Evolutionary conservation across 2,888 invertebrate genomes (phyloP).

Genomic region (Cenopis cana): DNA sequence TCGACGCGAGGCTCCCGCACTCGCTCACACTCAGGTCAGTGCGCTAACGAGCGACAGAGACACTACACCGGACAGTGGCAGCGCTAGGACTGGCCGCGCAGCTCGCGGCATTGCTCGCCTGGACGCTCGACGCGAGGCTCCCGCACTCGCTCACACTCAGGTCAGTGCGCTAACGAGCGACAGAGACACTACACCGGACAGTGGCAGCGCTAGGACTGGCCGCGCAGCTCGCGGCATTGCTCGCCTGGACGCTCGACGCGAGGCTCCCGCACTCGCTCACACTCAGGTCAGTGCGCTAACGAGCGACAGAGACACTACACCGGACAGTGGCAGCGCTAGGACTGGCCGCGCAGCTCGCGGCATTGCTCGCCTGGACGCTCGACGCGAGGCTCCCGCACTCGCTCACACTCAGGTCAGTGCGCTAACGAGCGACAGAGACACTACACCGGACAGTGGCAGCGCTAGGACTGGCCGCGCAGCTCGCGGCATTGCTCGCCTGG

Average conservation of each 20-base stretch:
- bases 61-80: too few relatives aligned
- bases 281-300: slow-evolving; percentile 55
- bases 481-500: too few relatives aligned
- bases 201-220: slow-evolving; percentile 89
- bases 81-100: too few relatives aligned
- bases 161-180: slow-evolving; percentile 46
- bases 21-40: too few relatives aligned
- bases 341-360: slow-evolving; percentile 92
- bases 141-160: slow-evolving; percentile 82
- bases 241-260: too few relatives aligned
- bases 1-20: slow-evolving; percentile 80
- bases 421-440: too few relatives aligned
- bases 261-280: slow-evolving; percentile 87
- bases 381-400: slow-evolving; percentile 90
- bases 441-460: too few relatives aligned
- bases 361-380: too few relatives aligned
- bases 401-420: slow-evolving; percentile 59
- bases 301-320: slow-evolving; percentile 76
- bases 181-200: slow-evolving; percentile 85
- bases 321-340: slow-evolving; percentile 86
- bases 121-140: too few relatives aligned
- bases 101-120: too few relatives aligned
- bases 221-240: slow-evolving; percentile 91
- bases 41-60: too few relatives aligned
- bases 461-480: too few relatives aligned